phyloP scores from a whole-genome alignment of 1,140 invertebrate genomes.

The Drosophila mayri region DNA sequence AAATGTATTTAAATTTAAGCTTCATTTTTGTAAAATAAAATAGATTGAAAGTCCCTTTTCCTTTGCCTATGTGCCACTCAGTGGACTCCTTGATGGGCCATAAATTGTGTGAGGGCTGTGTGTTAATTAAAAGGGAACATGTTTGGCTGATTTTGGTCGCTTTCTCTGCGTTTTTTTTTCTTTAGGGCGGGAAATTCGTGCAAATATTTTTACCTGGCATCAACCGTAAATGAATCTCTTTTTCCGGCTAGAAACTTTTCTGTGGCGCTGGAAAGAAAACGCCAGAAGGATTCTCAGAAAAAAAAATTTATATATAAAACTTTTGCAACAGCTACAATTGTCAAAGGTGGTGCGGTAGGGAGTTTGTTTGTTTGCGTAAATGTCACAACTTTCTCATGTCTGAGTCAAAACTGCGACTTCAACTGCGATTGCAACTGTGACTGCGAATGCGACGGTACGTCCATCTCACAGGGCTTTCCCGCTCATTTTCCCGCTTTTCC shows the following conservation, averaged over 20 bases:
- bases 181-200: slow-evolving; percentile 39
- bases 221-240: slow-evolving; percentile 70
- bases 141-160: slow-evolving; percentile 21
- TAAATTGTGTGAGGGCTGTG: slow-evolving; percentile 44
- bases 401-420: slow-evolving; percentile 45
- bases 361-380: slow-evolving; percentile 53
- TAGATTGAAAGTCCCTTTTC: slow-evolving; percentile 3
- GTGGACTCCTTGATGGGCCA: slow-evolving; percentile 15
- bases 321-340: slow-evolving; percentile 47
- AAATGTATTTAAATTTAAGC: neutral
- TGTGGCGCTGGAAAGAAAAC: slow-evolving; percentile 57
- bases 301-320: slow-evolving; percentile 29
- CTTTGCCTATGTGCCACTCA: slow-evolving; percentile 20
- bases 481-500: slow-evolving; percentile 24
- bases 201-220: slow-evolving; percentile 51
- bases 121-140: slow-evolving; percentile 68
- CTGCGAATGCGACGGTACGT: slow-evolving; percentile 18
- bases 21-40: neutral
- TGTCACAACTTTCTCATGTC: slow-evolving; percentile 76
- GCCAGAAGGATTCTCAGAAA: slow-evolving; percentile 34
- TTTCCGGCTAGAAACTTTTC: slow-evolving; percentile 39
- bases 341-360: slow-evolving; percentile 32
- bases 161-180: neutral
- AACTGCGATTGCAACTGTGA: slow-evolving; percentile 32
- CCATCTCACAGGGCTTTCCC: slow-evolving; percentile 34